Percentiles rank a stretch among this genome's conserved stretches.
Conservation (phyloP, 2,797 vertebrate genomes). For the Peromyscus aztecus region DNA sequence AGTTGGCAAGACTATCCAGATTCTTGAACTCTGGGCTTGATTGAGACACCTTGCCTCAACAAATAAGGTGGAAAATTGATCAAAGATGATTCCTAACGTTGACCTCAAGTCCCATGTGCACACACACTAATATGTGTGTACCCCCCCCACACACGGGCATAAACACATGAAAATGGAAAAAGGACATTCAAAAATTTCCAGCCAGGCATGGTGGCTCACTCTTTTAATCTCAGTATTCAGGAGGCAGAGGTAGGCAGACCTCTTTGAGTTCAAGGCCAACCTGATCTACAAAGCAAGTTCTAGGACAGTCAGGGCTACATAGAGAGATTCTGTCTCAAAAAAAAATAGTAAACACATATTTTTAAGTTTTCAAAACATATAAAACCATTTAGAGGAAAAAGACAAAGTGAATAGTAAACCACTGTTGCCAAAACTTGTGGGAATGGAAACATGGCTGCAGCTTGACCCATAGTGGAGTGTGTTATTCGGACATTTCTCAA, state of each 20-base stretch:
- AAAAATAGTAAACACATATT: neutral
- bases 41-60: neutral
- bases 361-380: neutral
- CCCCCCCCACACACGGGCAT: neutral
- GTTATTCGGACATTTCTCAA: neutral
- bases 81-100: neutral
- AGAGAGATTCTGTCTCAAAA: neutral
- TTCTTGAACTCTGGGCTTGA: neutral
- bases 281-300: neutral
- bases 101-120: neutral
- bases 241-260: neutral
- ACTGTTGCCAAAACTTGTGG: neutral
- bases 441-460: neutral
- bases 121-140: too few species aligned
- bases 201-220: neutral
- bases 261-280: neutral
- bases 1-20: neutral
- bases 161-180: neutral
- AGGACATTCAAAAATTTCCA: neutral
- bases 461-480: neutral
- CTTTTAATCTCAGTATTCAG: neutral
- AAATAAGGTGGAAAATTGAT: neutral
- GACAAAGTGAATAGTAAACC: slow-evolving; percentile 29
- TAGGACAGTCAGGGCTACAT: neutral
- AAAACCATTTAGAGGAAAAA: slow-evolving; percentile 47